Base-by-base conservation (phyloP, 2,797 vertebrate genomes). In the Danio tinwini region DNA sequence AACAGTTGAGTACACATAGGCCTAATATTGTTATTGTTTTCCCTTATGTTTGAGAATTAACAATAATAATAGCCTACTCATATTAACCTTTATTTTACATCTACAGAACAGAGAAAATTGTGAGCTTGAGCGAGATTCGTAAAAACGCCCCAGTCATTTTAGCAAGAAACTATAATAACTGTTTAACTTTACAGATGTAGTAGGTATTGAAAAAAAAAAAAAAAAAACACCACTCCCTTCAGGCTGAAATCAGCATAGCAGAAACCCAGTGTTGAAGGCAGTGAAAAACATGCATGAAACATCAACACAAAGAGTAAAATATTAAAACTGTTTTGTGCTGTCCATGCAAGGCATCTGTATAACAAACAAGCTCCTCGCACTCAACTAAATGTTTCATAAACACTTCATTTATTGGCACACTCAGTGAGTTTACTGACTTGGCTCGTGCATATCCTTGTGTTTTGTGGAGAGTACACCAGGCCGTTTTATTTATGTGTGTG, bases 401-500 rank as follows among this genome's bases (percentile, higher is more conserved):
- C 50, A n/a, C 65, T 68, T 37, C 13, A 73, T 72, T 21, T 44
- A 17, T 29, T 59, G 42, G 13, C 63, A 65, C 49, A 13, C 4
- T 53, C 50, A 49, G 9, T 0, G n/a, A 14, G 7, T 49, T 68
- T 68, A 29, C 64, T 50, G 21, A 65, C 13, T 45, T 19, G 19
- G 44, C 37, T 42, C 53, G 52, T 19, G n/a, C 5, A 4, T 47
- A 59, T 12, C 16, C 59, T 21, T 52, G 47, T 21, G 73, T 19
- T 64, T 40, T 65, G 40, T 39, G 19, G 10, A 7, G 21, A 39
- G 70, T 8, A 70, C 50, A 72, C 45, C n/a, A 29, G 13, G 11
- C 21, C 11, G 82, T 71, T 14, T 78, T 69, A 61, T 63, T 50
- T 37, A 16, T 70, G 80, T 2, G 45, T 10, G 42, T 45, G 53